A percentile compares a stretch with the other conserved stretches of the same genome.
phyloP scores from a whole-genome alignment of 2,888 invertebrate species.

The Chymomyza fuscimana region DNA sequence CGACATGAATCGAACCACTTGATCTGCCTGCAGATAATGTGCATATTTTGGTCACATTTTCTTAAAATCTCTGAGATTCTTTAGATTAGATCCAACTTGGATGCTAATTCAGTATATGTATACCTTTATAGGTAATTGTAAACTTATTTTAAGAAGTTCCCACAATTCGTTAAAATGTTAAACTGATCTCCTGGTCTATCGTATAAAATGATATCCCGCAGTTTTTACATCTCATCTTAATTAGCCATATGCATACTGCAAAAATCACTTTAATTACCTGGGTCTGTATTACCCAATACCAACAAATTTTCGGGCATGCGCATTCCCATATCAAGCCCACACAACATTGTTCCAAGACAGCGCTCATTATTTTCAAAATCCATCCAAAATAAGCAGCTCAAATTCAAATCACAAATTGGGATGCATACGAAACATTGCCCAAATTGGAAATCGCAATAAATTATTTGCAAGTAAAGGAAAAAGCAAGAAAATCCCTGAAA shows the following conservation, averaged over 20 bases:
- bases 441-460: constrained; percentile 62
- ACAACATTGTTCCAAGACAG: constrained; percentile 27
- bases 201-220: background rate
- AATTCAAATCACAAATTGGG: constrained; percentile 62
- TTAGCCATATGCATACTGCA: background rate
- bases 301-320: background rate
- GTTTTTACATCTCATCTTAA: background rate
- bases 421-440: constrained; percentile 36
- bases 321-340: constrained; percentile 54
- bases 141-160: too few species aligned
- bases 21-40: background rate
- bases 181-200: background rate
- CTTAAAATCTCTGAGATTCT: too few species aligned
- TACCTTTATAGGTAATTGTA: too few species aligned
- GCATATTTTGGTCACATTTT: too few species aligned
- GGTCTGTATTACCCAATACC: background rate
- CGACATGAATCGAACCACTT: background rate
- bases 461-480: constrained; percentile 59
- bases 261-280: constrained; percentile 1
- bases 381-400: constrained; percentile 44
- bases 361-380: constrained; percentile 41
- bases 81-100: too few species aligned
- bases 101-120: too few species aligned
- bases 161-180: background rate
- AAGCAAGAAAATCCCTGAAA: constrained; percentile 48